Base-by-base conservation (phyloP, 2,888 invertebrate species). In the Lepidonotus clava region DNA sequence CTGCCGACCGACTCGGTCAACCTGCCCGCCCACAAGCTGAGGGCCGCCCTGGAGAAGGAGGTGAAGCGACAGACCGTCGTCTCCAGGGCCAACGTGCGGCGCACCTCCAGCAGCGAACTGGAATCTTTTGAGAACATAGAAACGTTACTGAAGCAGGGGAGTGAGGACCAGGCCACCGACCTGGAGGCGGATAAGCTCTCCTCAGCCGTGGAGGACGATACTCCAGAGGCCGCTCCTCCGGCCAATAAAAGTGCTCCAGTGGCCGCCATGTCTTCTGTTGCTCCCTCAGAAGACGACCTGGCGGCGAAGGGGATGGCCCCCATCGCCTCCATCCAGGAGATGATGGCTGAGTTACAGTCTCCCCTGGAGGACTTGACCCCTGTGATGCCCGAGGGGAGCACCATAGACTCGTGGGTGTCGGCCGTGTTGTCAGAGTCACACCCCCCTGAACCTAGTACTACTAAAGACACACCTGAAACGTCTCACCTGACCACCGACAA, bases 61-160 rank as follows among this genome's bases (percentile, higher is more conserved):
- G 51, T 41, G 0, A 21, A 28, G 1, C 80, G 80, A 21, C 80
- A 46, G 28, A 28, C 41, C 8, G 38, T 21, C 2, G 11, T 71
- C 4, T 11, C 4, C 1, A 71, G 18, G n/a, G 14, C 14, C 0
- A 1, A 11, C 4, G 80, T 80, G 28, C 51, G 18, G 8, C 1
- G 51, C 5, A 46, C 80, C 24, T 46, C 80, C 14, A 80, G 80
- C 28, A 51, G 80, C n/a, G 80, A 80, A 32, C 80, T 80, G 0
- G 51, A 51, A 28, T 80, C 80, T 8, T 80, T 46, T 28, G 80
- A 80, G 41, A 80, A 80, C 46, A 80, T 80, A 46, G 80, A 80
- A 24, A 28, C 80, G 1, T 41, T 80, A 41, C 46, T 80, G 28
- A 32, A 28, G 46, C 71, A 71, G 34, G 80, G 51, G 41, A 80